Conservation (phyloP, 2,888 invertebrate species). For the Eumerus sabulonum region DNA sequence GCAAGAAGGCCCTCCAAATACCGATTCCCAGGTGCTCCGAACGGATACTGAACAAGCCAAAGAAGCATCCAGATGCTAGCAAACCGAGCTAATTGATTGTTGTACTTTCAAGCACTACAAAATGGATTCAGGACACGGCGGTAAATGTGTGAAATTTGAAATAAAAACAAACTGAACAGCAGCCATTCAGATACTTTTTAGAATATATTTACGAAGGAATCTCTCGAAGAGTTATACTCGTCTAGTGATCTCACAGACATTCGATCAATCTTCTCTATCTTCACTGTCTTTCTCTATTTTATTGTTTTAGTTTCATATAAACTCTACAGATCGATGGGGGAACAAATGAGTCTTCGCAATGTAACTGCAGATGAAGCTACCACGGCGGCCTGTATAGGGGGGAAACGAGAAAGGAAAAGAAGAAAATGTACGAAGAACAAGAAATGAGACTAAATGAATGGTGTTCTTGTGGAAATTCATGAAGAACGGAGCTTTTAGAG, state of each 20-base stretch:
- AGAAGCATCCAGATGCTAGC: too few species aligned
- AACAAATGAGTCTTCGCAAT: conserved; percentile 2
- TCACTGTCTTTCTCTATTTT: conserved; percentile 7
- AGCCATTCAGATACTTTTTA: conserved; percentile 11
- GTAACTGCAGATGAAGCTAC: too few species aligned
- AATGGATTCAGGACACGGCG: too few species aligned
- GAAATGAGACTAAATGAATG: conserved; percentile 35
- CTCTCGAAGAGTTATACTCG: conserved; percentile 5
- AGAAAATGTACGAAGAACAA: conserved; percentile 11
- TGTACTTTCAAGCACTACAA: too few species aligned
- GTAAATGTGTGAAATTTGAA: too few species aligned
- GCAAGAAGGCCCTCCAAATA: conserved; percentile 73
- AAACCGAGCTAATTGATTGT: too few species aligned
- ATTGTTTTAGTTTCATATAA: neutral
- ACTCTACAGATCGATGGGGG: neutral
- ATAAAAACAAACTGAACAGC: too few species aligned
- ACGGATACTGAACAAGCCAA: neutral
- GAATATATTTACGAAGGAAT: conserved; percentile 41
- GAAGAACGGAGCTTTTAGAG: neutral
- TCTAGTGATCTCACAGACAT: conserved; percentile 25
- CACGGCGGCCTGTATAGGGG: too few species aligned
- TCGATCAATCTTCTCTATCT: neutral
- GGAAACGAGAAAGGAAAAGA: conserved; percentile 8
- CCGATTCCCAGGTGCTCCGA: too few species aligned
- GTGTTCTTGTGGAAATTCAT: conserved; percentile 15